Evolutionary conservation across 2,797 vertebrate species (phyloP).

Genomic region (Huso huso): DNA sequence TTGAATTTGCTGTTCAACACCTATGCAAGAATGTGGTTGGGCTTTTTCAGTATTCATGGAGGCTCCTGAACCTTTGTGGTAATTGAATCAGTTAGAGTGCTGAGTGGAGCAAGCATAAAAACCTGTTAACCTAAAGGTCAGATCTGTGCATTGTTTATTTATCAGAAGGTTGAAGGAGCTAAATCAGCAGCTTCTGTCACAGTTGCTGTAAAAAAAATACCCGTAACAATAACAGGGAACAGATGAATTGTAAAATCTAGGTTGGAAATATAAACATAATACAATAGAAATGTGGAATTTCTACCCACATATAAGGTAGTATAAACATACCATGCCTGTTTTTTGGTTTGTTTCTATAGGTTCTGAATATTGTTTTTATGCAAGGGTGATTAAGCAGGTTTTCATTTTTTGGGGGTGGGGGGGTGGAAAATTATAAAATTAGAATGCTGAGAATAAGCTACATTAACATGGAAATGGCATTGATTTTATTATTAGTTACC

Average conservation of each 20-base stretch:
- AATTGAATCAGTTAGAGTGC: slow-evolving; percentile 99
- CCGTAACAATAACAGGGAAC: slow-evolving; percentile 72
- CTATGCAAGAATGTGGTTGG: slow-evolving; percentile 67
- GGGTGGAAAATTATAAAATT: background rate
- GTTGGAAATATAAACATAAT: slow-evolving; percentile 65
- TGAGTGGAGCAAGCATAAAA: slow-evolving; percentile 98
- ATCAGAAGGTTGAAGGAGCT: slow-evolving; percentile 81
- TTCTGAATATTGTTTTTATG: background rate
- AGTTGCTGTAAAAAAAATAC: slow-evolving; percentile 67
- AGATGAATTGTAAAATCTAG: slow-evolving; percentile 74
- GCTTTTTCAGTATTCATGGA: slow-evolving; percentile 91
- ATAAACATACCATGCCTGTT: no score
- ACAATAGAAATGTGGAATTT: no score
- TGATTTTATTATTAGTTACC: background rate
- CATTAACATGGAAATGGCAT: slow-evolving; percentile 5
- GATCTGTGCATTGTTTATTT: slow-evolving; percentile 99
- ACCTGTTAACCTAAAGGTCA: slow-evolving; percentile 99
- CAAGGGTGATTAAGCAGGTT: background rate
- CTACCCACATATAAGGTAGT: no score
- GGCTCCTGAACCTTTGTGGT: slow-evolving; percentile 97
- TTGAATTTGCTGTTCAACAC: slow-evolving; percentile 67
- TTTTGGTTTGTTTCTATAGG: background rate
- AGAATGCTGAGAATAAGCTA: slow-evolving; percentile 1
- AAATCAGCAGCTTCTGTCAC: slow-evolving; percentile 72
- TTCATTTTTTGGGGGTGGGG: background rate